Base-by-base conservation (phyloP, 2,888 invertebrate genomes). In the Heliconius erato region DNA sequence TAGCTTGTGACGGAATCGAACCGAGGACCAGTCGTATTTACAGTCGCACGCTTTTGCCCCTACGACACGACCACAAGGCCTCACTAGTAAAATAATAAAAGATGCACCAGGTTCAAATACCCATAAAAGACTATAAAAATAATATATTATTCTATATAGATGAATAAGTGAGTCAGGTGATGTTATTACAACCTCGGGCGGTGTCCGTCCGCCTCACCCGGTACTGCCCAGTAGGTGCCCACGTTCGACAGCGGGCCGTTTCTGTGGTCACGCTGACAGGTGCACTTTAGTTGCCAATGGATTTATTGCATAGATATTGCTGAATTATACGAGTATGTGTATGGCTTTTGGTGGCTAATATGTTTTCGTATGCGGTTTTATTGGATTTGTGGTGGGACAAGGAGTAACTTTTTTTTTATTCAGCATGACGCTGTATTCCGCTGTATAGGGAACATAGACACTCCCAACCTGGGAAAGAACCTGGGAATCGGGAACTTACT, bases 201-300 rank as follows among this genome's bases (percentile, higher is more conserved):
- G 76, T 63, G 76, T 63, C 74, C 32, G 74, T 32, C 12, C 23
- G 28, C 74, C 69, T 54, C 28, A 74, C 74, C 32, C 59, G 54
- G 59, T n/a, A 54, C 54, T 54, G 54, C 23, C 59, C 59, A 23
- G 59, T 54, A 11, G 12, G 44, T 49, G 1, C 5, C 32, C 28
- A 6, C 7, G 59, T 59, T n/a, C 76, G 76, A 63, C 76, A 76
- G 76, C 63, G 40, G 76, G 16, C 7, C 63, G 35, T 35, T 9
- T 76, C 74, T 63, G 74, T 76, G 59, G 74, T 63, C 32, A 35
- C 59, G 59, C 59, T 59, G 76, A 63, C 76, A 76, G 76, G 63
- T 76, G 76, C 63, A 63, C 35, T 76, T 76, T 63, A 76, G 59
- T 35, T 40, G 35, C 35, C 63, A 35, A 40, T 76, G 40, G 35